These are phyloP conservation scores for Cynocephalus volans DNA, from an alignment of 2,113 vertebrate genomes.

Conservation along the genomic window DNA sequence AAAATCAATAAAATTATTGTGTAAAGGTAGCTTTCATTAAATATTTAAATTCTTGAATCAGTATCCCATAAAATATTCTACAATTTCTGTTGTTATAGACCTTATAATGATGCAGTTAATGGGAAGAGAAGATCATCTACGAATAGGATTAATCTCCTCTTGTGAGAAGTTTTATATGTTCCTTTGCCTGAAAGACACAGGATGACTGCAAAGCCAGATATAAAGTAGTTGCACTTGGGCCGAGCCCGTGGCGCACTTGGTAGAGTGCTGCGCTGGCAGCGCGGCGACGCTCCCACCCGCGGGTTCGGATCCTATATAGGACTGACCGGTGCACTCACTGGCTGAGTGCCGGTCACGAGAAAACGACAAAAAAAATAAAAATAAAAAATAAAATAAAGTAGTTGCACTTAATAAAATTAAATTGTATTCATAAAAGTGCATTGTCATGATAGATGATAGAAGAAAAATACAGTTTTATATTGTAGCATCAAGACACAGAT, in stretches of 20 bases:
- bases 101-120: neutral
- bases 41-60: neutral
- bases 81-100: neutral
- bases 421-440: neutral
- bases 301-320: too few species aligned
- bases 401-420: constrained; percentile 25
- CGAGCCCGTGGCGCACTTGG: too few species aligned
- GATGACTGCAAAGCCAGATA: neutral
- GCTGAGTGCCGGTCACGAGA: too few species aligned
- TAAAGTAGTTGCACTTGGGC: neutral
- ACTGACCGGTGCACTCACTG: too few species aligned
- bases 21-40: constrained; percentile 17
- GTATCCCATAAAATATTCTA: neutral
- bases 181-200: neutral
- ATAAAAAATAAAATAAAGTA: too few species aligned
- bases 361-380: too few species aligned
- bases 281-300: too few species aligned
- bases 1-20: neutral
- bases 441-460: neutral
- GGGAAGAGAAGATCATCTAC: neutral
- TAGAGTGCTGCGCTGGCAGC: too few species aligned
- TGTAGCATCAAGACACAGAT: constrained; percentile 17
- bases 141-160: neutral
- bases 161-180: neutral
- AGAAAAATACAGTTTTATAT: neutral